These are phyloP conservation scores for Thamnophis elegans DNA, from an alignment of 2,797 vertebrate genomes.

Conservation along the genomic window DNA sequence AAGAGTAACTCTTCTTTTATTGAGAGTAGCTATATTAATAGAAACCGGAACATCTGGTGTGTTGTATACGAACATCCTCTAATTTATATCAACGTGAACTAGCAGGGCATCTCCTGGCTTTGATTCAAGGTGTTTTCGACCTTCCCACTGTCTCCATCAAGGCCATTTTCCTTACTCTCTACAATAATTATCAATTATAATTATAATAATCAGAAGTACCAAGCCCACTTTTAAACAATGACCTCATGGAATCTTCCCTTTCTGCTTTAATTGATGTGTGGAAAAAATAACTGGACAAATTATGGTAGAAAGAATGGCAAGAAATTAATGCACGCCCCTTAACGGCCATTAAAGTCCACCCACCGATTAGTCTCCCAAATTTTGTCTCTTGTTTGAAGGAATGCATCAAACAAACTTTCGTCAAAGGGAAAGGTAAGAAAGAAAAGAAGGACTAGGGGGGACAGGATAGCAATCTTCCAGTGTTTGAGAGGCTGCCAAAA, in stretches of 20 bases:
- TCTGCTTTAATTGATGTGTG: neutral
- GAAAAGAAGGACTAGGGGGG: too few species aligned
- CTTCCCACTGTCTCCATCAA: neutral
- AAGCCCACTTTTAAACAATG: neutral
- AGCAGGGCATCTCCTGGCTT: neutral
- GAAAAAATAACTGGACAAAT: neutral
- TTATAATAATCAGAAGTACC: too few species aligned
- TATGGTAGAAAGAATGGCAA: neutral
- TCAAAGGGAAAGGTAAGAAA: too few species aligned
- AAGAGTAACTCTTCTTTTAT: neutral
- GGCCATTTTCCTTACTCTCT: neutral
- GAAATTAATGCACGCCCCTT: neutral
- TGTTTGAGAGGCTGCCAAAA: too few species aligned
- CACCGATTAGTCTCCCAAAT: neutral
- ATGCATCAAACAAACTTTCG: neutral
- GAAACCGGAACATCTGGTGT: neutral
- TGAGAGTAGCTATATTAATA: neutral
- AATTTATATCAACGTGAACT: neutral
- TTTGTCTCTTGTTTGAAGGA: neutral
- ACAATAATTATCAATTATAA: neutral
- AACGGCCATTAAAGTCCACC: neutral
- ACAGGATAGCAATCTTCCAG: too few species aligned
- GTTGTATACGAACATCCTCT: neutral
- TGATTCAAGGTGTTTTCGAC: neutral
- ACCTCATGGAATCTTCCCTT: neutral